These are phyloP conservation scores for Campaea margaritaria DNA, from an alignment of 2,888 invertebrate species.

Conservation along the genomic window DNA sequence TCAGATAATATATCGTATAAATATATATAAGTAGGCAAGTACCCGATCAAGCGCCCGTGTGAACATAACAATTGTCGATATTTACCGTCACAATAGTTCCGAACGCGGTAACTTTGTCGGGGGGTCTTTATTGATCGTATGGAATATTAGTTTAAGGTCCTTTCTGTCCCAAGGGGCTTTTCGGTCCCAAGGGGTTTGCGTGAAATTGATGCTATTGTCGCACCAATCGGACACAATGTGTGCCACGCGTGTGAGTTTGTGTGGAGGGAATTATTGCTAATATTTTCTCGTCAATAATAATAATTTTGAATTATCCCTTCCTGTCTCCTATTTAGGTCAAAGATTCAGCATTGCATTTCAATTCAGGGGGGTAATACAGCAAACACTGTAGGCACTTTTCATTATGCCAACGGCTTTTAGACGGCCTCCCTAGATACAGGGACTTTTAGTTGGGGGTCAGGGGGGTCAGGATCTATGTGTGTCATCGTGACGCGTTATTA, in stretches of 20 bases:
- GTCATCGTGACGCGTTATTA: no score
- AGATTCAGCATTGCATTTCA: no score
- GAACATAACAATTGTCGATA: conserved; percentile 54
- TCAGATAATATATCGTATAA: no score
- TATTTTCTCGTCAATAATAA: conserved; percentile 4
- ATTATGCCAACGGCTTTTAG: no score
- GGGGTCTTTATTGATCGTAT: conserved; percentile 54
- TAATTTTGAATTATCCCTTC: no score
- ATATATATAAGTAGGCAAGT: no score
- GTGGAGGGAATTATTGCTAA: conserved; percentile 37
- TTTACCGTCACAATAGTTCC: conserved; percentile 50
- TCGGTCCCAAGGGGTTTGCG: conserved; percentile 55
- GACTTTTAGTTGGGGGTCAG: no score
- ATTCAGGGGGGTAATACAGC: no score
- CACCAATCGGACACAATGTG: conserved; percentile 49
- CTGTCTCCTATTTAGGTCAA: no score
- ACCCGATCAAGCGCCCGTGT: conserved; percentile 44
- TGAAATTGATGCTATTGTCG: conserved; percentile 74
- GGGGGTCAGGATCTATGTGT: no score
- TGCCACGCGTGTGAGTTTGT: conserved; percentile 37
- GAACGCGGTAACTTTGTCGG: conserved; percentile 57
- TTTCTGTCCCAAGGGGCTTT: conserved; percentile 46
- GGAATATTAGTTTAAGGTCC: conserved; percentile 54
- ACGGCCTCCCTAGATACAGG: no score
- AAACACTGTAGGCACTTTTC: no score